Evolutionary conservation across 1,140 invertebrate species (phyloP).

Genomic region (Atopsyche davidsoni): DNA sequence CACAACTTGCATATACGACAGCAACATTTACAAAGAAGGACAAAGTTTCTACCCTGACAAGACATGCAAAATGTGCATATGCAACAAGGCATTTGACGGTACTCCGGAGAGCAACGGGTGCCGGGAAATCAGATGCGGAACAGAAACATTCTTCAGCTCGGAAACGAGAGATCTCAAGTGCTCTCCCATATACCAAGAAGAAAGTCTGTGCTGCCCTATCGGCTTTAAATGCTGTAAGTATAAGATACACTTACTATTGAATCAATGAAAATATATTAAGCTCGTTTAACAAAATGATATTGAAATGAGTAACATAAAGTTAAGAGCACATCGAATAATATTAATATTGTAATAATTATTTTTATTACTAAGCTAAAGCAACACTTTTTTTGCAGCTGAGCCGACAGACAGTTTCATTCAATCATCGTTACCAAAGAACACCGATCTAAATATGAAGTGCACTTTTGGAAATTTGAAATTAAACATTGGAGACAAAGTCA

Average conservation of each 20-base stretch:
- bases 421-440: constrained; percentile 8
- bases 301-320: too few species aligned
- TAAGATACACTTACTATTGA: too few species aligned
- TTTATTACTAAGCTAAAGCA: too few species aligned
- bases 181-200: constrained; percentile 43
- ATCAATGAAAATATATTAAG: too few species aligned
- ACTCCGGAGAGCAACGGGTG: constrained; percentile 38
- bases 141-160: constrained; percentile 45
- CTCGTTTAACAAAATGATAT: too few species aligned
- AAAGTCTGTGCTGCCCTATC: constrained; percentile 43
- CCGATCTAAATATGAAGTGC: constrained; percentile 33
- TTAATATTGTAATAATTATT: too few species aligned
- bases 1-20: constrained; percentile 43
- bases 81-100: constrained; percentile 40
- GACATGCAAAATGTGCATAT: constrained; percentile 45
- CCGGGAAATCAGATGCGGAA: constrained; percentile 46
- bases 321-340: too few species aligned
- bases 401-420: too few species aligned
- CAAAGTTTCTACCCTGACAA: constrained; percentile 45
- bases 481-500: constrained; percentile 40
- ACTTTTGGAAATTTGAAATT: constrained; percentile 40
- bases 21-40: constrained; percentile 44
- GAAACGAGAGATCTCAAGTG: constrained; percentile 42
- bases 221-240: constrained; percentile 48
- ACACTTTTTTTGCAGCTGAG: too few species aligned